phyloP scores from a whole-genome alignment of 1,140 invertebrate species.

The Drosophila gunungcola region DNA sequence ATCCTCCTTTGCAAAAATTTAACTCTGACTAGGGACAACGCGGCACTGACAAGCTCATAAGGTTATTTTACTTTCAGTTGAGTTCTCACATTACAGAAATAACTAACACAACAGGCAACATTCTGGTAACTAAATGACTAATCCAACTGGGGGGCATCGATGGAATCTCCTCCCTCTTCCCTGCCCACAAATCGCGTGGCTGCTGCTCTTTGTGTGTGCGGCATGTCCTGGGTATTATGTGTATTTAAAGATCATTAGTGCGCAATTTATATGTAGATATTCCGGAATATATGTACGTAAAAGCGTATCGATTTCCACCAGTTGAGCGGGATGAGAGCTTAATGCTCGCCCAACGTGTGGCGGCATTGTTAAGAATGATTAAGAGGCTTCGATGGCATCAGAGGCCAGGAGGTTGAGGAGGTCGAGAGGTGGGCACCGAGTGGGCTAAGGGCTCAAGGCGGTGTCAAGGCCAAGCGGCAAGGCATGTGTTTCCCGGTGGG shows the following conservation, averaged over 20 bases:
- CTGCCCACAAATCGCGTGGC: constrained; percentile 11
- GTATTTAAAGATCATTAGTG: constrained; percentile 81
- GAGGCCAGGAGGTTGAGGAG: constrained; percentile 25
- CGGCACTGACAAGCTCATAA: constrained; percentile 23
- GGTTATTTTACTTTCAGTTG: constrained; percentile 30
- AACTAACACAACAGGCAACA: neutral
- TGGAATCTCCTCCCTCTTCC: neutral
- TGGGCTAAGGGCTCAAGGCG: constrained; percentile 13
- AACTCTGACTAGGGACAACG: constrained; percentile 3
- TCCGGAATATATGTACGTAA: constrained; percentile 22
- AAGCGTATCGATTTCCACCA: constrained; percentile 73
- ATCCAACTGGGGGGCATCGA: constrained; percentile 21
- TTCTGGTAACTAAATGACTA: constrained; percentile 32
- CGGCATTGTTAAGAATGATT: constrained; percentile 78
- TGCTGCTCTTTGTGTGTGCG: constrained; percentile 21
- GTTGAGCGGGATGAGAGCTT: constrained; percentile 59
- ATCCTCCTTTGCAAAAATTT: too few species aligned
- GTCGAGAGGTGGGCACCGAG: constrained; percentile 12
- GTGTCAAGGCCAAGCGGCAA: constrained; percentile 66
- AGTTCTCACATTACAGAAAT: constrained; percentile 38
- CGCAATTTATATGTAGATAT: constrained; percentile 64
- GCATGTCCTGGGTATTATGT: constrained; percentile 57
- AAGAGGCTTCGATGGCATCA: constrained; percentile 70
- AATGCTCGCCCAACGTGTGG: constrained; percentile 43
- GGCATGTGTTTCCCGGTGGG: constrained; percentile 40